Evolutionary conservation across 2,113 vertebrate genomes (phyloP), one percentile per base, ranked within the genome.

Genomic region (Prietella phreatophila): DNA sequence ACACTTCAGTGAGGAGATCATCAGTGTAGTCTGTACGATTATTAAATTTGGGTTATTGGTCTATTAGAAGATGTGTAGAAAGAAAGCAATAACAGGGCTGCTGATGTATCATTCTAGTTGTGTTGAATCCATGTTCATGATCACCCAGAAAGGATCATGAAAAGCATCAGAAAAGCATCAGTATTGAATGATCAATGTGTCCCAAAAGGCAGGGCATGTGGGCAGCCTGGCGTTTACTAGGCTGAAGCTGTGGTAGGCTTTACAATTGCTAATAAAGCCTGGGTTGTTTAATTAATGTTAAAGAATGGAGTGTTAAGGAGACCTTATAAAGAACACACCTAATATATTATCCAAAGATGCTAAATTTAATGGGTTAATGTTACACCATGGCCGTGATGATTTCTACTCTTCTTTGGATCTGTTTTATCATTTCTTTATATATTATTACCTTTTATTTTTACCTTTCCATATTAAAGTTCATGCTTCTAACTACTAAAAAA

Each of bases 271-370:
- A 69, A 84, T 84, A 71, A 84, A 56, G 30, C 30, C 47, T 55
- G 83, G 63, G 17, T 30, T 47, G 61, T 84, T 50, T 84, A 56
- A 84, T 84, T 69, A 47, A 71, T 84, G 42, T 50, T 71, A 33
- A 33, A 33, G 27, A 67, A 53, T 56, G 83, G 9, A 36, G 63
- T 53, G 27, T 69, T 69, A 11, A 71, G 27, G 15, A 71, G 63
- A 30, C 8, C 11, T 47, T 63, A 27, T 55, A 53, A 84, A 36
- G 27, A 30, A 11, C 39, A 84, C 27, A n/a, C 7, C 25, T 47
- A 50, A 84, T 84, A 65, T 61, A 58, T 82, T 65, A 83, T 47
- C 33, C 5, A 71, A 33, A 69, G 27, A 55, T 50, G 47, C 17
- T 67, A 36, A n/a, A 9, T 84, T 81, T 58, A 58, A 81, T 58